phyloP scores from a whole-genome alignment of 2,113 vertebrate species.

The Odontophorus gujanensis region DNA sequence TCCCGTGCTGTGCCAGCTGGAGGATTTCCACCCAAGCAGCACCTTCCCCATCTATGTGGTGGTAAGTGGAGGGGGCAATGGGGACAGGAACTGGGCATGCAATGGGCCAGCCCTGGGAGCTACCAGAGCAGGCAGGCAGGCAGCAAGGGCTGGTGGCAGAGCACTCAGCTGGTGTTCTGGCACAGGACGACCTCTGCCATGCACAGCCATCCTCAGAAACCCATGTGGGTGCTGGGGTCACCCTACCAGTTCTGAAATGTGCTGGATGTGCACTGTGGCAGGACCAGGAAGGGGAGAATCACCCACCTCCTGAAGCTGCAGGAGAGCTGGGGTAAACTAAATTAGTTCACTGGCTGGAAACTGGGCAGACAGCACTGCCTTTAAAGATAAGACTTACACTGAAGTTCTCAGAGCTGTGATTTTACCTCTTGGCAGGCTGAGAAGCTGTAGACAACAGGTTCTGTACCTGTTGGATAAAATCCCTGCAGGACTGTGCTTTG shows the following conservation, averaged over 20 bases:
- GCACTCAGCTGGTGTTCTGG: not conserved
- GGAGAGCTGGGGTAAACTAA: not conserved
- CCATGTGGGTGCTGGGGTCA: no score
- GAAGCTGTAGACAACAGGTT: not conserved
- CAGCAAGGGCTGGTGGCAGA: not conserved
- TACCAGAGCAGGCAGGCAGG: not conserved
- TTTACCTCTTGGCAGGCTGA: not conserved
- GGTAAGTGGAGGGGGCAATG: conserved; percentile 80
- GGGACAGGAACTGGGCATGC: not conserved
- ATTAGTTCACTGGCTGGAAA: not conserved
- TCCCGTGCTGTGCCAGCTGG: conserved; percentile 86
- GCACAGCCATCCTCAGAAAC: not conserved
- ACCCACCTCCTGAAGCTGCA: not conserved
- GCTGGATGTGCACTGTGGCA: not conserved
- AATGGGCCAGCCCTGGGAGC: not conserved
- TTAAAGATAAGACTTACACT: not conserved
- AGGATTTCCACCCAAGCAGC: conserved; percentile 90
- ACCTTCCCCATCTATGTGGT: conserved; percentile 93
- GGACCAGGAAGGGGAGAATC: not conserved
- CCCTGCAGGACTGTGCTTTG: not conserved
- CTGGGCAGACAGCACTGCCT: rapidly evolving
- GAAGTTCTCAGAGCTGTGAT: not conserved
- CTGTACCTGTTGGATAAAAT: not conserved
- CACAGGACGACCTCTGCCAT: not conserved
- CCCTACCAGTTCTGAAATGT: not conserved